Evolutionary conservation across 2,113 vertebrate species (phyloP).

Genomic region (Pycnonotus jocosus): DNA sequence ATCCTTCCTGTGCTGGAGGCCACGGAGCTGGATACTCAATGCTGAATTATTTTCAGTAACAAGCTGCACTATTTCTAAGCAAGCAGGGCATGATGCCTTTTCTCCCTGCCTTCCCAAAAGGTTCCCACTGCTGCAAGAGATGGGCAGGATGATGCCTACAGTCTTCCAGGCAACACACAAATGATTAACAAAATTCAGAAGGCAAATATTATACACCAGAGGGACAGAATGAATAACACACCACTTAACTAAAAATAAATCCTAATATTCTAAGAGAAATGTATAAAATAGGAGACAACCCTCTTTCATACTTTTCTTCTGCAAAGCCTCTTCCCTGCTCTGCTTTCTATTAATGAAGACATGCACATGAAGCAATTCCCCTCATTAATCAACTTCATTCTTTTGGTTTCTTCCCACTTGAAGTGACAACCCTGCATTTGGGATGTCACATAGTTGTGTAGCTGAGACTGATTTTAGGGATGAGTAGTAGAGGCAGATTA

Average conservation of each 20-base stretch:
- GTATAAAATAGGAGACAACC: not conserved
- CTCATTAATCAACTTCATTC: conserved; percentile 49
- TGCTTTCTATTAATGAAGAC: conserved; percentile 57
- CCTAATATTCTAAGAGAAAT: not conserved
- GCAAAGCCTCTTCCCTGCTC: not conserved
- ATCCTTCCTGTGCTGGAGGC: not conserved
- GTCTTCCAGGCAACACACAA: not conserved
- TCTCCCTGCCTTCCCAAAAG: not conserved
- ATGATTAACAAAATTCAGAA: not conserved
- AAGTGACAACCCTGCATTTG: not conserved
- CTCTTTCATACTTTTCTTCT: not conserved
- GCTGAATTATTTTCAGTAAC: not conserved
- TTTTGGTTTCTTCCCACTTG: conserved; percentile 13
- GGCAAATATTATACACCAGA: not conserved
- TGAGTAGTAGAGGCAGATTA: not conserved
- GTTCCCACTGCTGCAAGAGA: not conserved
- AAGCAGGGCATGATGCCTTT: not conserved
- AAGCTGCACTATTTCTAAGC: not conserved
- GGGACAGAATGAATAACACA: not conserved
- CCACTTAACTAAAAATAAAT: not conserved
- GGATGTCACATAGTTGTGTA: not conserved
- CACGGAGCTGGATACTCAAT: not conserved
- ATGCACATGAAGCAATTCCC: conserved; percentile 29
- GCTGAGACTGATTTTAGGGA: not conserved
- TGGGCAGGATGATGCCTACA: accelerated